Percentiles rank a stretch among this genome's conserved stretches.
Conservation (phyloP, 1,140 invertebrate species). For the Penaeus chinensis region DNA sequence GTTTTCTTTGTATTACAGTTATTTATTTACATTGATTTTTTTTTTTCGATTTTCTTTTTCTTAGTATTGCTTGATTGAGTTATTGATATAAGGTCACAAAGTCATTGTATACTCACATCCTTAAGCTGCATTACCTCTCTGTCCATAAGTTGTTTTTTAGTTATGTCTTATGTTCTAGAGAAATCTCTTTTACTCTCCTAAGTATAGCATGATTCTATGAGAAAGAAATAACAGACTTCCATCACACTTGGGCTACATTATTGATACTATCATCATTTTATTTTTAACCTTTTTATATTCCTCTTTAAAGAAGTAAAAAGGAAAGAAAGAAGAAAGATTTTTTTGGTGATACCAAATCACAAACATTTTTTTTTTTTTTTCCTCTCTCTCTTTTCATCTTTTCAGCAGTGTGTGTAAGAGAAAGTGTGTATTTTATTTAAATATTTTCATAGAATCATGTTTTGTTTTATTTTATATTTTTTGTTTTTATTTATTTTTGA, state of each 20-base stretch:
- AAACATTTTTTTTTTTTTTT: not conserved
- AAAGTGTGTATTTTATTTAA: not conserved
- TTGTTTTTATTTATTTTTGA: too few relatives aligned
- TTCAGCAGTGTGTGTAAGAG: not conserved
- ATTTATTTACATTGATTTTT: not conserved
- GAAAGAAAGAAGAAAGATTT: conserved; percentile 24
- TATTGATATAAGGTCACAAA: not conserved
- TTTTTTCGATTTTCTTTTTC: conserved; percentile 16
- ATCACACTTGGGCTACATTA: too few relatives aligned
- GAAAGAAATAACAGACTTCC: conserved; percentile 2
- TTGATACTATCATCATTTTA: not conserved
- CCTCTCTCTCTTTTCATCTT: not conserved
- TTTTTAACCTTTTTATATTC: not conserved
- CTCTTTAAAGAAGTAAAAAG: conserved; percentile 3
- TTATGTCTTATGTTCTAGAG: conserved; percentile 33
- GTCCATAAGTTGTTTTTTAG: conserved; percentile 44
- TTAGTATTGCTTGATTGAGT: conserved; percentile 13
- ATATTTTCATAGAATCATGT: conserved; percentile 25
- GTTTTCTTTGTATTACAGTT: conserved; percentile 10
- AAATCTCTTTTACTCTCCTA: conserved; percentile 38
- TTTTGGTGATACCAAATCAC: conserved; percentile 7
- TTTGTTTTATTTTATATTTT: too few relatives aligned
- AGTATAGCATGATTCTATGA: conserved; percentile 43
- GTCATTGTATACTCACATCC: conserved; percentile 10
- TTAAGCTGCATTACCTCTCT: conserved; percentile 36